Base-by-base conservation (phyloP, 2,888 invertebrate genomes). In the Apamea monoglypha region DNA sequence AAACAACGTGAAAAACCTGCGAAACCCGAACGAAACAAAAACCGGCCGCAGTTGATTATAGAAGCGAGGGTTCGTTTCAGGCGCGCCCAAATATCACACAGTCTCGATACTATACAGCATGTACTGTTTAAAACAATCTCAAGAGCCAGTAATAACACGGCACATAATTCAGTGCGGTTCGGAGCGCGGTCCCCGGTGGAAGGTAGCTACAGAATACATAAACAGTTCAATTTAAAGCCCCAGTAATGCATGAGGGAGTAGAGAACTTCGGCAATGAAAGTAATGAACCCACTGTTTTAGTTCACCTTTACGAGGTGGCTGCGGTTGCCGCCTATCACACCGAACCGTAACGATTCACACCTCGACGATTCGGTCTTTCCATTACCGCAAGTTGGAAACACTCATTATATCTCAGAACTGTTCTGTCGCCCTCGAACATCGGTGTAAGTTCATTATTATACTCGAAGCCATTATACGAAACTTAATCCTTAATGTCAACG, bases 141-240 rank as follows among this genome's bases (percentile, higher is more conserved):
- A 79, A 83, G 83, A 71, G 78, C 78, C 75, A 79, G 81, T 84
- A 81, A 88, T 86, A 89, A 87, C 84, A 80, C 74, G 79, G 79
- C 82, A 78, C 87, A 90, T 89, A 87, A 89, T 90, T 90, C 90
- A 88, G 82, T 70, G 83, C 61, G 81, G 80, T 86, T 72, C 71
- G 56, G 76, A 81, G 76, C 85, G 78, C 77, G 77, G 86, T 88
- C 89, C 90, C 89, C 85, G 53, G 81, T 82, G 87, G 84, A 85
- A 84, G 87, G 88, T 87, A 88, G 86, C 87, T 85, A 87, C 88
- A 81, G 91, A 92, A 93, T 93, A 93, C 93, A 92, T 94, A 93
- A 94, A 94, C 93, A 93, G 93, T 92, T 94, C 91, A 92, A 93
- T 94, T 94, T 92, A 91, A 93, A 92, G 90, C 90, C 90, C 85